Evolutionary conservation across 2,797 vertebrate species (phyloP), one percentile per base, ranked within the genome.

Genomic region (Falco columbarius): DNA sequence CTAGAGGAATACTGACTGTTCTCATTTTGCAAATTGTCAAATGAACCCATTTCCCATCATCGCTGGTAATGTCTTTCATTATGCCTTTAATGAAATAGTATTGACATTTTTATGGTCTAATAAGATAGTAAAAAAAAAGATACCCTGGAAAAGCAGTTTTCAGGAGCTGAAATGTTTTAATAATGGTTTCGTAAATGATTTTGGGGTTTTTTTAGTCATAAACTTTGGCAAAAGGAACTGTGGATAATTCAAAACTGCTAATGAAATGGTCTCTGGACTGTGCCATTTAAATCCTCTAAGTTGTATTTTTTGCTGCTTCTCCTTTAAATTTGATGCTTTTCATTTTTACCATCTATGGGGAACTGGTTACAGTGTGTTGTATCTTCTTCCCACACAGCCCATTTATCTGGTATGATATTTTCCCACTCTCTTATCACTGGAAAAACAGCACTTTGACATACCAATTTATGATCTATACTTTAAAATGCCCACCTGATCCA

Each of bases 91-190:
- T 95, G 86, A 89, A 91, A 93, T 75, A 74, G 42, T 91, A 77
- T 81, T 91, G 93, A 87, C 49, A n/a, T 91, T 92, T 92, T 93
- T 94, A 82, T 91, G 58, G 58, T 61, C 71, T 67, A 95, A 88
- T 90, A 74, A 87, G 82, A 89, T 40, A 80, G 38, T 24, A 61
- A 76, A 68, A 89, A 89, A 63, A 63, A 61, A 73, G 26, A 56
- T 61, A 74, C 26, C 40, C 42, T 72, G 71, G 58, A 71, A 92
- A 87, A 91, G 52, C 71, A 89, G 44, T 83, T 94, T 93, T 91
- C 49, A 72, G 65, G 66, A 82, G 49, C 49, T 71, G 86, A 92
- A 88, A 90, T 83, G 15, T 87, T 96, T 94, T 77, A 91, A 72
- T 91, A 93, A 86, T 94, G 38, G 54, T 61, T 91, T 89, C 6